These are phyloP conservation scores for Leguminivora glycinivorella DNA, from an alignment of 1,140 invertebrate genomes.

Conservation along the genomic window DNA sequence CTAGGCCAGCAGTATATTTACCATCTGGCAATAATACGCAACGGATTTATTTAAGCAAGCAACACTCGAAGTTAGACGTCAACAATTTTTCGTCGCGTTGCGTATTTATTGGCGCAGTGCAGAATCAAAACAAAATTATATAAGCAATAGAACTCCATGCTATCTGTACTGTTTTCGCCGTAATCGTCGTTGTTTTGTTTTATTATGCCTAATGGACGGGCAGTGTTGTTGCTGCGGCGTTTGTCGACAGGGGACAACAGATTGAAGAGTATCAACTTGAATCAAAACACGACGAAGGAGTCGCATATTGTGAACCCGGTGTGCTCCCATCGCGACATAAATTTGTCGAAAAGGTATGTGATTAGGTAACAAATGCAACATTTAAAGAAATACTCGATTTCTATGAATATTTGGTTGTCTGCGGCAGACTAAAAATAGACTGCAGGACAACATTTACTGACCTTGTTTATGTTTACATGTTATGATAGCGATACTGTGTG, in stretches of 20 bases:
- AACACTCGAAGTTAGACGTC: not conserved
- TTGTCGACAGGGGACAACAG: conserved; percentile 69
- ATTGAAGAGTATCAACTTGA: conserved; percentile 67
- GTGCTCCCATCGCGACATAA: conserved; percentile 60
- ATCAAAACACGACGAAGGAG: conserved; percentile 61
- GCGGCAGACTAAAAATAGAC: conserved; percentile 1
- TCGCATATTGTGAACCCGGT: conserved; percentile 49
- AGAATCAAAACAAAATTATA: conserved; percentile 27
- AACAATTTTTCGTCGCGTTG: conserved; percentile 9
- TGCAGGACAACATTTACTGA: conserved; percentile 34
- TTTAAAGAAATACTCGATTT: not conserved
- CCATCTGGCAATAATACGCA: too few species aligned
- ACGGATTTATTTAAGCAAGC: not conserved
- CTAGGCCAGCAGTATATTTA: too few species aligned
- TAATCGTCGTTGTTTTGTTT: conserved; percentile 34
- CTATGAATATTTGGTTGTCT: not conserved
- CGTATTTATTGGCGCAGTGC: conserved; percentile 11
- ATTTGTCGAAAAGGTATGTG: conserved; percentile 61
- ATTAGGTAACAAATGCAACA: not conserved
- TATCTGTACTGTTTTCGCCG: conserved; percentile 10
- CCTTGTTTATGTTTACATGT: conserved; percentile 54
- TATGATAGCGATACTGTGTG: conserved; percentile 13
- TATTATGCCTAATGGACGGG: conserved; percentile 73
- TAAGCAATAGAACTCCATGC: conserved; percentile 8
- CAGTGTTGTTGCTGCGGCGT: conserved; percentile 65